phyloP scores from a whole-genome alignment of 2,888 invertebrate genomes.

The Hydroisotoma schaefferi region DNA sequence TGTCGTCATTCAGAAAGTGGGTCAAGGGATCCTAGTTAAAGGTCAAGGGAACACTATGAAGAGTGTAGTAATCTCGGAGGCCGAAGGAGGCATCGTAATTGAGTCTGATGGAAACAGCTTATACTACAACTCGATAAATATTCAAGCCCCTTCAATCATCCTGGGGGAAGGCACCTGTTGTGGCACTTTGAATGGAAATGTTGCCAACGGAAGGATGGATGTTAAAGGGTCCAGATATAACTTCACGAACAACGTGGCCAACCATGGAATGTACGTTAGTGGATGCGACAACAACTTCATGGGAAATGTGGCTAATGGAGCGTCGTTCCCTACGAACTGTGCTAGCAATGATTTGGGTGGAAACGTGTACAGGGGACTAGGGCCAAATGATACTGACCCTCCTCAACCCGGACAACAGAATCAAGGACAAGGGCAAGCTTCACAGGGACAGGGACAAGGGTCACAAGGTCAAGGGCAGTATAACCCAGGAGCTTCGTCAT shows the following conservation, averaged over 20 bases:
- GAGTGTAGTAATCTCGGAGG: constrained; percentile 46
- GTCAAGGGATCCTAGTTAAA: constrained; percentile 39
- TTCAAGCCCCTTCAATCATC: constrained; percentile 45
- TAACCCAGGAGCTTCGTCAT: neutral
- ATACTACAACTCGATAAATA: constrained; percentile 46
- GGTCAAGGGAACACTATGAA: constrained; percentile 42
- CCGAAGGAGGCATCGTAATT: constrained; percentile 41
- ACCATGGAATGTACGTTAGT: constrained; percentile 40
- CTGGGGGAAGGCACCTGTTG: constrained; percentile 41
- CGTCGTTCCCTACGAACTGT: constrained; percentile 41
- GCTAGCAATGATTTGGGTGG: constrained; percentile 34
- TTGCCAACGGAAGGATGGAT: constrained; percentile 42
- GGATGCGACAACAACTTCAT: constrained; percentile 44
- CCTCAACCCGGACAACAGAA: constrained; percentile 31
- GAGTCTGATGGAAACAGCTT: constrained; percentile 36
- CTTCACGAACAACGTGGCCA: constrained; percentile 41
- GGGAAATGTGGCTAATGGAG: constrained; percentile 43
- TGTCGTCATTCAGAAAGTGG: constrained; percentile 27
- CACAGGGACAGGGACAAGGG: constrained; percentile 1
- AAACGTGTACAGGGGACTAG: constrained; percentile 39
- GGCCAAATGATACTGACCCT: constrained; percentile 44
- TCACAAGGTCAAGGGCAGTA: constrained; percentile 1
- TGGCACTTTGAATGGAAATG: constrained; percentile 42
- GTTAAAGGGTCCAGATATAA: constrained; percentile 41
- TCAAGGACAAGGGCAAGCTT: constrained; percentile 19